A percentile compares a stretch with the other conserved stretches of the same genome.
phyloP scores from a whole-genome alignment of 1,140 invertebrate species.

The Archivesica marissinica region DNA sequence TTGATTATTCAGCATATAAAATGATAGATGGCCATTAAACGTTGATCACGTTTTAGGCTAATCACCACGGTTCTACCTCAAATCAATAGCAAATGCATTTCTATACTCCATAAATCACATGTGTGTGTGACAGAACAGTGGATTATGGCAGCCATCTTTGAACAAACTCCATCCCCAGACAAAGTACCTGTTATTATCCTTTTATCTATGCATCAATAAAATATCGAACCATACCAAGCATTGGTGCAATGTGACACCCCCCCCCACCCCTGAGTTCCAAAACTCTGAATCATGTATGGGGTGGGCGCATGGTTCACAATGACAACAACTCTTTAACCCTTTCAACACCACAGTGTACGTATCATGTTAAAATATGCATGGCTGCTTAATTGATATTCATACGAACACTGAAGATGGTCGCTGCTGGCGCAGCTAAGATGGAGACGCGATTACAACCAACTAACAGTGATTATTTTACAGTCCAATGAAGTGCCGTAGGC shows the following conservation, averaged over 20 bases:
- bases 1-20: neutral
- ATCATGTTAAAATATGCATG: too few species aligned
- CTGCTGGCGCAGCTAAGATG: neutral
- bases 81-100: constrained; percentile 8
- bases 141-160: neutral
- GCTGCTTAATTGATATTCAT: neutral
- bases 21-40: neutral
- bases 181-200: neutral
- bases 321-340: too few species aligned
- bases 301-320: too few species aligned
- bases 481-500: neutral
- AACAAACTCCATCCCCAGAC: neutral
- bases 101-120: neutral
- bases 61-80: neutral
- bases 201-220: constrained; percentile 14
- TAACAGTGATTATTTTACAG: neutral
- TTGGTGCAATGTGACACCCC: too few species aligned
- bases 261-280: too few species aligned
- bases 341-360: too few species aligned
- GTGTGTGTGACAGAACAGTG: neutral
- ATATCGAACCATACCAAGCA: constrained; percentile 10
- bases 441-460: neutral
- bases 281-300: too few species aligned
- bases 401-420: neutral
- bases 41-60: neutral